Base-by-base conservation (phyloP, 2,797 vertebrate species). In the Diceros bicornis region DNA sequence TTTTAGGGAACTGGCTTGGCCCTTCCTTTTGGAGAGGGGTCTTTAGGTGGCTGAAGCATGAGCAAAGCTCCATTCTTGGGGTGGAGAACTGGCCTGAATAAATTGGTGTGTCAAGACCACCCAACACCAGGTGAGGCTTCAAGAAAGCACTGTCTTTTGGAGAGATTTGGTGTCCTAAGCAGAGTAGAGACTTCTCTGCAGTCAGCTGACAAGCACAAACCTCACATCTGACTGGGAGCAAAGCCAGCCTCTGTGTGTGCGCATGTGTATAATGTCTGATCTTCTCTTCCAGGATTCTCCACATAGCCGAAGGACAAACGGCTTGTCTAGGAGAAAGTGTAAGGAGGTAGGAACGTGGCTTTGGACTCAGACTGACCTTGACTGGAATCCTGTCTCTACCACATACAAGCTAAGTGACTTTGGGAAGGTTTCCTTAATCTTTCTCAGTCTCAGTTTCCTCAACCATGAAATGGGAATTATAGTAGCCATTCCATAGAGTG, bases 331-430 rank as follows among this genome's bases (percentile, higher is more conserved):
- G 37, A 85, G 82, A 83, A 72, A 32, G 2, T 50, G 1, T 47
- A 71, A 95, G 44, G 59, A 91, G 21, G 6, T 11, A 55, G 37
- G 16, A 85, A 37, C 21, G 9, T 64, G 29, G 47, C 47, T 72
- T 94, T 64, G 62, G 44, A 68, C 47, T 77, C 89, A 81, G 27
- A 74, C 79, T 92, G 59, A 91, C 21, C 64, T 66, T 69, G n/a
- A 25, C 29, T 94, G 69, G 41, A 86, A 41, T 89, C n/a, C 18
- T 34, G 2, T 17, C 37, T 97, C 90, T 69, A 16, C 23, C 64
- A 62, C n/a, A 64, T 59, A 44, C 57, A 83, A 68, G 34, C 55
- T 41, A 83, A 87, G 14, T 61, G 18, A 50, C 78, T 47, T 13
- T 32, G 20, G 14, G 32, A 6, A 69, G 55, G 47, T 85, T 94